phyloP scores from a whole-genome alignment of 2,797 vertebrate genomes.

The Anguilla anguilla region DNA sequence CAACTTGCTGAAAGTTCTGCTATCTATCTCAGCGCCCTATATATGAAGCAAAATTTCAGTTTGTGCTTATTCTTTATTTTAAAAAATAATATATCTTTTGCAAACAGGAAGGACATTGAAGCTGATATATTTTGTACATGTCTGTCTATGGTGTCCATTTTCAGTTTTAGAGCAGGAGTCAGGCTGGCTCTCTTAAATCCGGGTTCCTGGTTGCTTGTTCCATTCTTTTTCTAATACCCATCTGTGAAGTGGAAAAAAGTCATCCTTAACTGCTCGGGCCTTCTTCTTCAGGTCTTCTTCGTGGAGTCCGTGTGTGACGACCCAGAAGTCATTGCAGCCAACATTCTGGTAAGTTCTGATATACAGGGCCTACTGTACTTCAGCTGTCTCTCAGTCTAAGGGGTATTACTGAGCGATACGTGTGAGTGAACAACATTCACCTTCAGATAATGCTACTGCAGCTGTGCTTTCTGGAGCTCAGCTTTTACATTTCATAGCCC shows the following conservation, averaged over 20 bases:
- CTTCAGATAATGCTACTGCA: background rate
- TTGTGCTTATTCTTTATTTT: background rate
- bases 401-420: background rate
- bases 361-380: background rate
- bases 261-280: background rate
- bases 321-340: slow-evolving; percentile 95
- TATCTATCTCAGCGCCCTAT: background rate
- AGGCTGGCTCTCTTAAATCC: background rate
- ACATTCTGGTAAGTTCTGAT: slow-evolving; percentile 86
- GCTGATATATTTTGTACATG: background rate
- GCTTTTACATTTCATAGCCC: background rate
- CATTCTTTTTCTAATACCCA: background rate
- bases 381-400: background rate
- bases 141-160: background rate
- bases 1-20: background rate
- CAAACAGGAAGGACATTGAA: background rate
- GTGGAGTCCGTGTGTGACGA: slow-evolving; percentile 98
- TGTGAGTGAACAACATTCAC: background rate
- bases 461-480: background rate
- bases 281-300: slow-evolving; percentile 86
- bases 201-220: background rate
- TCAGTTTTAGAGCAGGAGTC: background rate
- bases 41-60: background rate
- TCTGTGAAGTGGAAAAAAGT: background rate
- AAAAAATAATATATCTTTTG: background rate